A percentile compares a stretch with the other conserved stretches of the same genome.
phyloP scores from a whole-genome alignment of 1,140 invertebrate genomes.

The Monomorium pharaonis region DNA sequence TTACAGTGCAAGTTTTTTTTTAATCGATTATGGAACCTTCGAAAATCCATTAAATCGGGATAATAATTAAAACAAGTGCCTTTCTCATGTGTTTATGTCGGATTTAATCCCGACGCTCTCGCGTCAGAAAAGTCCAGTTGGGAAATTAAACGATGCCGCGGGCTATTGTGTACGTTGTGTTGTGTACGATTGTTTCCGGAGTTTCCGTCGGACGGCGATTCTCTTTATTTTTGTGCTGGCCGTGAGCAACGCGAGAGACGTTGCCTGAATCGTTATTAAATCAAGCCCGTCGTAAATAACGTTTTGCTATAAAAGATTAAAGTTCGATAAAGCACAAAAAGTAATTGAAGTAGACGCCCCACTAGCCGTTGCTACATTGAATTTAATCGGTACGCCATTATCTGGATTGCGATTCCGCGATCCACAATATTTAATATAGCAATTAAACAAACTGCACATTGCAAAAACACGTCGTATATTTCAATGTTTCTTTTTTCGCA shows the following conservation, averaged over 20 bases:
- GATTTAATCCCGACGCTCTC: slow-evolving; percentile 16
- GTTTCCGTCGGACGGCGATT: slow-evolving; percentile 31
- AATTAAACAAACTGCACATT: slow-evolving; percentile 38
- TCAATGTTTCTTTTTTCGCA: not conserved
- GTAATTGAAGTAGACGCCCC: slow-evolving; percentile 50
- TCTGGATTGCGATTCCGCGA: slow-evolving; percentile 49
- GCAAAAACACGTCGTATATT: slow-evolving; percentile 31
- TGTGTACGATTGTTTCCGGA: slow-evolving; percentile 45
- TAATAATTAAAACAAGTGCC: slow-evolving; percentile 27
- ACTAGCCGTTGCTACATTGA: slow-evolving; percentile 32
- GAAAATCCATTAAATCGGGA: slow-evolving; percentile 32
- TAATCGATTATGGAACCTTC: not conserved
- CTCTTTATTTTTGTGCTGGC: slow-evolving; percentile 47
- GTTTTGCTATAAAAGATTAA: slow-evolving; percentile 61
- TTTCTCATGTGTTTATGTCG: slow-evolving; percentile 21
- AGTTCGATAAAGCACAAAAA: slow-evolving; percentile 48
- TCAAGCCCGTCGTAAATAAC: slow-evolving; percentile 80
- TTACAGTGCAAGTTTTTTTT: not conserved
- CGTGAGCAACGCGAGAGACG: slow-evolving; percentile 63
- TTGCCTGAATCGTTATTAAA: slow-evolving; percentile 76
- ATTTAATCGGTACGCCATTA: slow-evolving; percentile 53
- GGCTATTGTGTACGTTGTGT: slow-evolving; percentile 30
- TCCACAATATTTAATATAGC: slow-evolving; percentile 32
- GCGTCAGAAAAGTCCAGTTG: slow-evolving; percentile 25
- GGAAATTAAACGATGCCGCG: slow-evolving; percentile 46